phyloP scores from a whole-genome alignment of 2,113 vertebrate genomes.

The Chaetorhynchus papuensis region DNA sequence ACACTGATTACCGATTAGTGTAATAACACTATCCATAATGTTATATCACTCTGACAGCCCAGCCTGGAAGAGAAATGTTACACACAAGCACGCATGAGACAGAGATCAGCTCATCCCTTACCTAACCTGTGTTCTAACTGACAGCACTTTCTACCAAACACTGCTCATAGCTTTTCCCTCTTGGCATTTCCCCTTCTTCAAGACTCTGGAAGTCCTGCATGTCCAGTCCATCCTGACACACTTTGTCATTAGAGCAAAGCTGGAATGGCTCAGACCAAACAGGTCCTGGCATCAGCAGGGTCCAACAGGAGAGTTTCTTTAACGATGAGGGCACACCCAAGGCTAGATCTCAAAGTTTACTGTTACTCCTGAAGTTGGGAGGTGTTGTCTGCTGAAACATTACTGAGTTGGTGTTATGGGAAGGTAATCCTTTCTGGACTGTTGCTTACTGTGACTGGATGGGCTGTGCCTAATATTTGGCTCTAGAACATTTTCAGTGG shows the following conservation, averaged over 20 bases:
- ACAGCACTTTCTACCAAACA: not conserved
- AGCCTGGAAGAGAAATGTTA: not conserved
- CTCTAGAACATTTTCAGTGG: not conserved
- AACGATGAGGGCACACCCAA: not conserved
- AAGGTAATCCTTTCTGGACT: no score
- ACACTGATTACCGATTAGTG: not conserved
- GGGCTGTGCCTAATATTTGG: not conserved
- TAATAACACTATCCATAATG: not conserved
- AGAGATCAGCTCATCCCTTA: not conserved
- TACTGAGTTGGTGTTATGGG: rapidly evolving
- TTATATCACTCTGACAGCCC: not conserved
- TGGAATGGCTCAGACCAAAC: not conserved
- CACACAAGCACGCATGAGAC: not conserved
- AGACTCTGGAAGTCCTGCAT: not conserved
- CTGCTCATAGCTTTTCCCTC: not conserved
- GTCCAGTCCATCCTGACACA: not conserved
- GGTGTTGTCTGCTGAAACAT: rapidly evolving
- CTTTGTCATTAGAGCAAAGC: not conserved
- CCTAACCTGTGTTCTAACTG: not conserved
- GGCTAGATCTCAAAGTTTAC: not conserved
- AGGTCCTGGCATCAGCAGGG: not conserved
- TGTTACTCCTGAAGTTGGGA: not conserved
- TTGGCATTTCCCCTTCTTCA: not conserved
- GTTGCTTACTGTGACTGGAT: not conserved
- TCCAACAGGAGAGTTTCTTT: not conserved